Conservation (phyloP, 2,797 vertebrate genomes). For the Cuniculus paca region DNA sequence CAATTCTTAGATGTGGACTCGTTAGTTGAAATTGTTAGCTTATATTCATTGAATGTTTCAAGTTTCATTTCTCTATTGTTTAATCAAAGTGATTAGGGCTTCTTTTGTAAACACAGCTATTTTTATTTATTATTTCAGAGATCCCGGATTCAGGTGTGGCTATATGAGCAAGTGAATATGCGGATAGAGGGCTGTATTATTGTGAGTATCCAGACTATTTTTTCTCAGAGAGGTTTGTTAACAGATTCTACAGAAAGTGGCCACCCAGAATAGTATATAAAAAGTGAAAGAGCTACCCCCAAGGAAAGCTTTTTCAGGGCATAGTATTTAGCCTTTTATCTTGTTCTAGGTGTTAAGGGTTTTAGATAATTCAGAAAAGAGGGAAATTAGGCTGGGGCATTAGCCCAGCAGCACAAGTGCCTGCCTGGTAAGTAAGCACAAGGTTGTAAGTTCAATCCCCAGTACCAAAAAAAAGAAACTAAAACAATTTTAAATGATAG, state of each 20-base stretch:
- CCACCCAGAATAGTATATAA: neutral
- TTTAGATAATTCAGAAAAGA: slow-evolving; percentile 13
- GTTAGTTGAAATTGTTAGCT: neutral
- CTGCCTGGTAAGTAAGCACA: too few species aligned
- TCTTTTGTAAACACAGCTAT: neutral
- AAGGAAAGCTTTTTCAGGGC: neutral
- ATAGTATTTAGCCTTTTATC: neutral
- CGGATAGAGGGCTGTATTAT: slow-evolving; percentile 99
- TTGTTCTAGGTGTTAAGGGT: neutral
- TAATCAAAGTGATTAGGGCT: neutral
- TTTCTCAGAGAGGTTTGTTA: neutral
- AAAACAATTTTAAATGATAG: too few species aligned
- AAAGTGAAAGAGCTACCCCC: neutral
- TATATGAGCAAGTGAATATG: slow-evolving; percentile 99
- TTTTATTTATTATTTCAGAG: slow-evolving; percentile 88
- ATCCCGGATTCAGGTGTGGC: slow-evolving; percentile 98
- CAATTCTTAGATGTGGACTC: neutral
- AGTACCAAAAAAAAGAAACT: too few species aligned
- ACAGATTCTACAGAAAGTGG: neutral
- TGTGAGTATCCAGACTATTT: slow-evolving; percentile 89
- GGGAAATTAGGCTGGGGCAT: neutral
- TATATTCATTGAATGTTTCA: slow-evolving; percentile 7
- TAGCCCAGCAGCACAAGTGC: too few species aligned
- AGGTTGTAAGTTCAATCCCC: too few species aligned
- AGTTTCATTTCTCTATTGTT: neutral